Base-by-base conservation (phyloP, 2,797 vertebrate species). In the Enteromius thamalakanensis region DNA sequence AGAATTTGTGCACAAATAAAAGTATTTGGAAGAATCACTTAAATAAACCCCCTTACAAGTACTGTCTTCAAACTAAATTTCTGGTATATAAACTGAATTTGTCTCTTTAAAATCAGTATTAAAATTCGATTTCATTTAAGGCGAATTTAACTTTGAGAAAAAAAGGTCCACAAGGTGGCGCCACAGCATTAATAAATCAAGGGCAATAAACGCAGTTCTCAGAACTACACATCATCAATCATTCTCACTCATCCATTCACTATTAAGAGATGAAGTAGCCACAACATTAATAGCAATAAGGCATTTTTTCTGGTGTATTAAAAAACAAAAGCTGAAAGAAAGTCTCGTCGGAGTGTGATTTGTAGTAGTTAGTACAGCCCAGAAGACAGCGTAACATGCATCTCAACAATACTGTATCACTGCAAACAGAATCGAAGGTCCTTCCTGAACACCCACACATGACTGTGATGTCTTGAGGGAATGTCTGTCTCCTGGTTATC, bases 401-500 rank as follows among this genome's bases (percentile, higher is more conserved):
- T 74, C 21, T 67, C 14, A 49, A 26, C 72, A 74, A 81, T 62
- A 81, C 17, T 68, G 45, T 76, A 55, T 40, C 47, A 45, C 37
- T 15, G 19, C 29, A 53, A 76, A 32, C 34, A 68, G 23, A 58
- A 40, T 26, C 67, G 72, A 68, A 76, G 72, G 72, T 68, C 72
- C 51, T 68, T 26, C 65, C 42, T 68, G 47, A 47, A 29, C 70
- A 12, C 80, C 70, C 58, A 65, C 80, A 32, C 81, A 17, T 17
- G 21, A 55, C 58, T 53, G 29, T 51, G 42, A 37, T 26, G 45
- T 75, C 80, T 81, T 34, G 10, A 64, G 69, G 79, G 68, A 72
- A 49, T 47, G 68, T 72, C 68, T 81, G 65, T 75, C 71, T 76
- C 60, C 42, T 4, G 76, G 32, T 82, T 76, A 76, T 68, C 11